Evolutionary conservation across 2,888 invertebrate species (phyloP).

Genomic region (Chloromyia formosa): DNA sequence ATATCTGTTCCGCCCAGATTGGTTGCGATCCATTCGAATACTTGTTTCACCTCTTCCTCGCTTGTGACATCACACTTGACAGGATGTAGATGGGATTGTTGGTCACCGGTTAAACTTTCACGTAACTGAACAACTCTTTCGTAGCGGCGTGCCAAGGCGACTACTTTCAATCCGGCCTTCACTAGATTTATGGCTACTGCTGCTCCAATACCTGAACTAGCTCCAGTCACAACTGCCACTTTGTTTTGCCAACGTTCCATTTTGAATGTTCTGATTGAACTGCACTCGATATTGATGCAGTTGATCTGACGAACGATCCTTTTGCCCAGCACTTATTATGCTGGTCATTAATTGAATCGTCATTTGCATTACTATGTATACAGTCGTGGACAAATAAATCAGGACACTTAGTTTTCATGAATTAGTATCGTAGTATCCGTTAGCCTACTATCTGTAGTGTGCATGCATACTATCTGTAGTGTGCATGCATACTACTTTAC

Average conservation of each 20-base stretch:
- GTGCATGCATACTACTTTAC: too few relatives aligned
- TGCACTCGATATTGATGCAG: too few relatives aligned
- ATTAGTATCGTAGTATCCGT: too few relatives aligned
- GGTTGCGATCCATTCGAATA: slow-evolving; percentile 65
- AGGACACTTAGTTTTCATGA: too few relatives aligned
- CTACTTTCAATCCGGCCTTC: slow-evolving; percentile 67
- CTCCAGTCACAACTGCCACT: slow-evolving; percentile 64
- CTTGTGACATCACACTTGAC: slow-evolving; percentile 16
- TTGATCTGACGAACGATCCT: too few relatives aligned
- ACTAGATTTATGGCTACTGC: slow-evolving; percentile 64
- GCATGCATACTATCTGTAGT: too few relatives aligned
- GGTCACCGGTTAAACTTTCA: neutral
- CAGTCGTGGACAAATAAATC: too few relatives aligned
- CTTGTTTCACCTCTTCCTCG: slow-evolving; percentile 63
- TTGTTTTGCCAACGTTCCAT: slow-evolving; percentile 34
- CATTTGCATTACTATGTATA: too few relatives aligned
- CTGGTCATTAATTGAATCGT: too few relatives aligned
- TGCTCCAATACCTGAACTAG: slow-evolving; percentile 71
- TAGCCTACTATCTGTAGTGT: too few relatives aligned
- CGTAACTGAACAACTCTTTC: neutral
- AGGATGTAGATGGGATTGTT: neutral
- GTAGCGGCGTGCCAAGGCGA: slow-evolving; percentile 66
- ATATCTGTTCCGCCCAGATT: slow-evolving; percentile 67
- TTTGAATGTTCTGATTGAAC: neutral
- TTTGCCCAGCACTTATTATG: too few relatives aligned